Evolutionary conservation across 2,113 vertebrate genomes (phyloP).

Genomic region (Alosa alosa): DNA sequence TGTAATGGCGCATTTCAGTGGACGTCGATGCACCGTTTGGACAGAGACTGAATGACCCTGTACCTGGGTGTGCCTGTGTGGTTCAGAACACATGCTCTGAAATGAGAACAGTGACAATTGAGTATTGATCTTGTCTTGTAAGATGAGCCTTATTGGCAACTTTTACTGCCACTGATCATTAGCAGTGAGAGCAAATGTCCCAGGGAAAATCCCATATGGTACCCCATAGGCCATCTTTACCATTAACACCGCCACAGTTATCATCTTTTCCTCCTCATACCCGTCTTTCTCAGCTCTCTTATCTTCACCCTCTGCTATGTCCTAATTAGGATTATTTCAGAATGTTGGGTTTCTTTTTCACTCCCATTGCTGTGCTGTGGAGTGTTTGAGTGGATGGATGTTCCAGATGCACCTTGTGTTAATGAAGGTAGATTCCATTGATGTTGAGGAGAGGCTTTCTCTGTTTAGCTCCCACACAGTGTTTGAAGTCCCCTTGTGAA

Average conservation of each 20-base stretch:
- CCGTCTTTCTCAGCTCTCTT: not conserved
- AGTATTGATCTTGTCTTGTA: slow-evolving; percentile 55
- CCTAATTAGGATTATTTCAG: not conserved
- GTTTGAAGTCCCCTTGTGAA: slow-evolving; percentile 37
- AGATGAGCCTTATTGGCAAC: not conserved
- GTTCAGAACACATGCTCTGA: slow-evolving; percentile 46
- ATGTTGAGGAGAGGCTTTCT: slow-evolving; percentile 23
- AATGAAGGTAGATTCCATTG: slow-evolving; percentile 13
- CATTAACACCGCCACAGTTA: not conserved
- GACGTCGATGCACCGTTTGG: not conserved
- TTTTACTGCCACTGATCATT: not conserved
- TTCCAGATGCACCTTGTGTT: slow-evolving; percentile 42
- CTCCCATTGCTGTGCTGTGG: not conserved
- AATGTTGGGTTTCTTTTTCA: not conserved
- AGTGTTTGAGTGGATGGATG: slow-evolving; percentile 18
- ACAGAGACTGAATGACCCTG: not conserved
- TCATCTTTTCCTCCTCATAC: not conserved
- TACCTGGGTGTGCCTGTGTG: slow-evolving; percentile 37
- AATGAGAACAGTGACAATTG: slow-evolving; percentile 54
- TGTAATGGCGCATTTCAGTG: not conserved
- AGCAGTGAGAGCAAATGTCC: not conserved
- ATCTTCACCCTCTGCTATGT: not conserved
- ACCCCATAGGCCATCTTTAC: not conserved
- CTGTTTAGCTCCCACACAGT: slow-evolving; percentile 12
- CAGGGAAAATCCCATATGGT: not conserved